These are phyloP conservation scores for Caranx melampygus DNA, from an alignment of 2,113 vertebrate genomes.

Conservation along the genomic window DNA sequence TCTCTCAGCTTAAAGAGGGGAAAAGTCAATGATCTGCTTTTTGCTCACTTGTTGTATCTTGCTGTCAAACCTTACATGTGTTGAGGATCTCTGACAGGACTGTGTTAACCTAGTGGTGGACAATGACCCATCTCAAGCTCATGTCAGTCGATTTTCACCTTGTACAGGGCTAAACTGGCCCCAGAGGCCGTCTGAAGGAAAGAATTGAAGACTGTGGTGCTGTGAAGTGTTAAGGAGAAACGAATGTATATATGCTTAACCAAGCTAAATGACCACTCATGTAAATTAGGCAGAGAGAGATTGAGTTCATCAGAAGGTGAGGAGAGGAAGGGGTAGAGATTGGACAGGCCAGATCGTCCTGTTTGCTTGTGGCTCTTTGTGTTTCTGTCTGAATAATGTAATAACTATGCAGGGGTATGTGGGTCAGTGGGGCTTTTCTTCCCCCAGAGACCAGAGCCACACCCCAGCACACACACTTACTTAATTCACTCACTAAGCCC, in stretches of 20 bases:
- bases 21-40: too few species aligned
- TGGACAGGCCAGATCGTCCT: not conserved
- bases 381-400: slow-evolving; percentile 66
- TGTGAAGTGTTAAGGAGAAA: not conserved
- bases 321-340: not conserved
- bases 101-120: not conserved
- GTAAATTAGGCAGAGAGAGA: not conserved
- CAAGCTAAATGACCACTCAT: not conserved
- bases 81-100: not conserved
- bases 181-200: not conserved
- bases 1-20: too few species aligned
- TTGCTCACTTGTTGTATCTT: too few species aligned
- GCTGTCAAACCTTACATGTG: not conserved
- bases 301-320: slow-evolving; percentile 41
- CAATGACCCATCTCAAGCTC: not conserved
- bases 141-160: not conserved
- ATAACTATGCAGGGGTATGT: slow-evolving; percentile 70
- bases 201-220: not conserved
- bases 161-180: not conserved
- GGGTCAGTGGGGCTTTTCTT: slow-evolving; percentile 78
- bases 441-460: slow-evolving; percentile 59
- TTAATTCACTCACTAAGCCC: slow-evolving; percentile 51
- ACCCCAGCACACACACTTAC: slow-evolving; percentile 42
- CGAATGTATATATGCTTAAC: not conserved
- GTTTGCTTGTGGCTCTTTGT: slow-evolving; percentile 17